Evolutionary conservation across 2,888 invertebrate species (phyloP).

Genomic region (Thalpophila matura): DNA sequence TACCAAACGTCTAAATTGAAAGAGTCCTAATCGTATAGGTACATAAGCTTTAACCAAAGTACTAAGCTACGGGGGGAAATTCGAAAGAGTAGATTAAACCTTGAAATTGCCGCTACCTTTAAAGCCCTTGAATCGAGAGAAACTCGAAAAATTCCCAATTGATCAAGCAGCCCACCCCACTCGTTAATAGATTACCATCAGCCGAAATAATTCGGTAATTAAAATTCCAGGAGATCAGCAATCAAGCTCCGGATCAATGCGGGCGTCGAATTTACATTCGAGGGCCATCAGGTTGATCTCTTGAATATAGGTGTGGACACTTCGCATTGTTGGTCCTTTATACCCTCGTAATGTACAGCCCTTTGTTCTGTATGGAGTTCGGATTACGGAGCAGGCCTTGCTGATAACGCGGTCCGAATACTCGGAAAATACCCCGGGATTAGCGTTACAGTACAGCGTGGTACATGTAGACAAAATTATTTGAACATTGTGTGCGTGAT

Average conservation of each 20-base stretch:
- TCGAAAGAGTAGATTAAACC: neutral
- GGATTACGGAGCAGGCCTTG: conserved; percentile 45
- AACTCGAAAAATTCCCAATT: conserved; percentile 6
- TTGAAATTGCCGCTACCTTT: neutral
- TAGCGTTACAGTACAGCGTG: conserved; percentile 19
- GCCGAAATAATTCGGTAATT: conserved; percentile 67
- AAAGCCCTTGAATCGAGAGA: conserved; percentile 2
- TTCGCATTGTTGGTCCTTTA: conserved; percentile 48
- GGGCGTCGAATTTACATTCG: conserved; percentile 64
- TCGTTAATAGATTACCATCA: conserved; percentile 51
- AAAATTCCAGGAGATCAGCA: conserved; percentile 73
- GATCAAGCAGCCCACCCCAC: conserved; percentile 1
- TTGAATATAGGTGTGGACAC: conserved; percentile 53
- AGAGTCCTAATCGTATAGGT: too few relatives aligned
- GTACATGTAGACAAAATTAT: conserved; percentile 31
- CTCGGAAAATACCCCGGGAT: conserved; percentile 41
- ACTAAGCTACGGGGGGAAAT: neutral
- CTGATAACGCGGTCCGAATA: conserved; percentile 42
- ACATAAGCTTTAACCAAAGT: too few relatives aligned
- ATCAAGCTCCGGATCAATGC: conserved; percentile 70
- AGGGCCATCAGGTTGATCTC: conserved; percentile 59
- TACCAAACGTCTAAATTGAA: too few relatives aligned
- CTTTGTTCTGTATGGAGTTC: conserved; percentile 41
- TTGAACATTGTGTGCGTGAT: conserved; percentile 25
- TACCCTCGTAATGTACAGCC: conserved; percentile 17